These are phyloP conservation scores for Ptychobarbus kaznakovi DNA, from an alignment of 2,797 vertebrate genomes.

Conservation along the genomic window DNA sequence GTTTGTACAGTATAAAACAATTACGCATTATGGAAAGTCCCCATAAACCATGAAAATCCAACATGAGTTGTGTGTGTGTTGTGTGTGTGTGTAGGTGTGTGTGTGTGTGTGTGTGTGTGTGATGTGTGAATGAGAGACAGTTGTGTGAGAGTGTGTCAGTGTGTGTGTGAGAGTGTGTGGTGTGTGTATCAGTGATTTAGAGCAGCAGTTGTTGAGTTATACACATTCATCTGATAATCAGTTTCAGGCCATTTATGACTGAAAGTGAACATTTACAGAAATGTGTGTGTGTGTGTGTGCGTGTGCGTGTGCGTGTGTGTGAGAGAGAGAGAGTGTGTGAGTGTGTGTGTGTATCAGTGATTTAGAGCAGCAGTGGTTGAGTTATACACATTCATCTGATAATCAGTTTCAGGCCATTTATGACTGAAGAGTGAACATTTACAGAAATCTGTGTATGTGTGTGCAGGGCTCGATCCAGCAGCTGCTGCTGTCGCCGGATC, in stretches of 20 bases:
- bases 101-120: no score
- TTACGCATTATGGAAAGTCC: no score
- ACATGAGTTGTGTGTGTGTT: no score
- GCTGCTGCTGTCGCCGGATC: constrained; percentile 85
- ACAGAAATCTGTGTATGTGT: constrained; percentile 3
- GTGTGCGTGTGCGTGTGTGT: background rate
- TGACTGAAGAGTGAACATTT: background rate
- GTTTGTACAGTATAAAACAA: no score
- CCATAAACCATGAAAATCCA: no score
- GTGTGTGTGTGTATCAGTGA: background rate
- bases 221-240: constrained; percentile 37
- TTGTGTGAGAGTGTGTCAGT: no score
- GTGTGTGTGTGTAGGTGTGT: no score
- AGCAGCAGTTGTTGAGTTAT: background rate
- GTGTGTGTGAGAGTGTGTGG: background rate
- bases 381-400: constrained; percentile 31
- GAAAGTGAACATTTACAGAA: background rate
- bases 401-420: constrained; percentile 28
- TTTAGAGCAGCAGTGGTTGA: background rate
- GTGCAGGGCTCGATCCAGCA: constrained; percentile 92
- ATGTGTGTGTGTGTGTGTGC: background rate
- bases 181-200: constrained; percentile 6
- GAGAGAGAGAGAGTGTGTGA: no score
- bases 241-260: background rate
- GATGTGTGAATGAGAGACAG: no score